A percentile compares a stretch with the other conserved stretches of the same genome.
phyloP scores from a whole-genome alignment of 2,888 invertebrate genomes.

The Nemotelus nigrinus region DNA sequence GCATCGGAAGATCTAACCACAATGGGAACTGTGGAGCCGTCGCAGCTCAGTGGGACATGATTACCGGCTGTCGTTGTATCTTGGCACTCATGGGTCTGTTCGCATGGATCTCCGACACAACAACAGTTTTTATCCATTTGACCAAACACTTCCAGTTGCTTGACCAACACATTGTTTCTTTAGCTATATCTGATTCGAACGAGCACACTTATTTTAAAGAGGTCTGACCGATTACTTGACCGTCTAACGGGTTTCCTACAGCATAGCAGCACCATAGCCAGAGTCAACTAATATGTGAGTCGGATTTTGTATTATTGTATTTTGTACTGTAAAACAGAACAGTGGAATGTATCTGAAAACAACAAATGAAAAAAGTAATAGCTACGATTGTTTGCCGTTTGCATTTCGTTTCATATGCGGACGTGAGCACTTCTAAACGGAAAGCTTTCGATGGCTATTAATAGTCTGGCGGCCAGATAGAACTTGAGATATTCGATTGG shows the following conservation, averaged over 20 bases:
- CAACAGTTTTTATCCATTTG: too few relatives aligned
- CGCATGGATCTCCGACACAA: background rate
- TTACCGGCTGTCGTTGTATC: background rate
- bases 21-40: background rate
- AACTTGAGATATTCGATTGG: too few relatives aligned
- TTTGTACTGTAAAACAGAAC: background rate
- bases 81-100: background rate
- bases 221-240: constrained; percentile 31
- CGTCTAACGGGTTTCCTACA: constrained; percentile 21
- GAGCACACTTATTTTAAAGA: background rate
- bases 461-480: too few relatives aligned
- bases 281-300: background rate
- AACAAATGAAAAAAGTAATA: constrained; percentile 10
- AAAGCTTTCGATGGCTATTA: too few relatives aligned
- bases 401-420: background rate
- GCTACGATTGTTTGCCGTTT: constrained; percentile 13
- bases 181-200: background rate
- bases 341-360: background rate
- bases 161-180: background rate
- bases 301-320: background rate
- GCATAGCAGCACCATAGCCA: background rate
- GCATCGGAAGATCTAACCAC: background rate
- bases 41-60: background rate
- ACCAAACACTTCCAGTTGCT: background rate
- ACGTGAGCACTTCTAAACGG: constrained; percentile 5